Conservation (phyloP, 2,113 vertebrate genomes). For the Myrmophylax atrothorax region DNA sequence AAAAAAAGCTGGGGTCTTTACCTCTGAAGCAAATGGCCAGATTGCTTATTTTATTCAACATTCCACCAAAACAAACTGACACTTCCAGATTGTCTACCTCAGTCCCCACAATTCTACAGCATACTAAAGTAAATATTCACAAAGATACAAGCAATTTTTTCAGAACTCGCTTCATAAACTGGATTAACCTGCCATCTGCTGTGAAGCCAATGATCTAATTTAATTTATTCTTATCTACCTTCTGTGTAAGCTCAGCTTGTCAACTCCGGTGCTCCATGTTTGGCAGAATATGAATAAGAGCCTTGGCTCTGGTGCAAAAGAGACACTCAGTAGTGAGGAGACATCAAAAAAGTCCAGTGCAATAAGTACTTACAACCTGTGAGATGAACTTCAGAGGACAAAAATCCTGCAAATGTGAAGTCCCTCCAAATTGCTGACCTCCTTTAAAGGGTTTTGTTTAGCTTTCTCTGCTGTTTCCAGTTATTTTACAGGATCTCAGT, state of each 20-base stretch:
- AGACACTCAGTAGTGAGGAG: constrained; percentile 20
- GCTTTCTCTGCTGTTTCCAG: background rate
- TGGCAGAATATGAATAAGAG: constrained; percentile 65
- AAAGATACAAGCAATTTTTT: background rate
- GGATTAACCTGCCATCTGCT: constrained; percentile 69
- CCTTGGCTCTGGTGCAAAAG: constrained; percentile 29
- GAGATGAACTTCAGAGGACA: constrained; percentile 18
- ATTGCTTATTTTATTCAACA: background rate
- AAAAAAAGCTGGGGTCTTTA: background rate
- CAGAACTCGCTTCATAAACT: constrained; percentile 54
- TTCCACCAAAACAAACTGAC: background rate
- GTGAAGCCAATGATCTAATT: constrained; percentile 72
- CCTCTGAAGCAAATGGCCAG: background rate
- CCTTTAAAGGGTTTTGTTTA: background rate
- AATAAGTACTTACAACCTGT: background rate
- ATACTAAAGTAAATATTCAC: background rate
- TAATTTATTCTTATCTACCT: constrained; percentile 75
- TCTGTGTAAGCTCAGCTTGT: constrained; percentile 73
- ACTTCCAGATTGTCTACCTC: background rate
- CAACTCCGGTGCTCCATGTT: constrained; percentile 26
- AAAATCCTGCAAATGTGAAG: background rate
- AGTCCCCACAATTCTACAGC: background rate
- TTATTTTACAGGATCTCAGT: background rate
- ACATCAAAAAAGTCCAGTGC: background rate
- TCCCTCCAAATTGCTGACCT: constrained; percentile 19